Base-by-base conservation (phyloP, 2,113 vertebrate species). In the Podocnemis expansa region DNA sequence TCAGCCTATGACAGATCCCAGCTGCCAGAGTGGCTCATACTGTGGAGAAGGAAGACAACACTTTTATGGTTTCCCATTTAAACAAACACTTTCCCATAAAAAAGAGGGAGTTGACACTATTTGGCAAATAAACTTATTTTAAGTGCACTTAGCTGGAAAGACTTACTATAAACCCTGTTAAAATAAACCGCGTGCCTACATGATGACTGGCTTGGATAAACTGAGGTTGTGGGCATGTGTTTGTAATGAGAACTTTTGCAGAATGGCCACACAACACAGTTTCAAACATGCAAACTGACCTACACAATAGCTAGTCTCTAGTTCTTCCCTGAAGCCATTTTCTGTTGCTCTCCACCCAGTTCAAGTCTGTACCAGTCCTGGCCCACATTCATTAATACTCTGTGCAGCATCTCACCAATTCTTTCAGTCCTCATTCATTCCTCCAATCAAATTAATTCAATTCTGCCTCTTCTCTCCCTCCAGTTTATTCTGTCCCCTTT, bases 1-100 rank as follows among this genome's bases (percentile, higher is more conserved):
- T 95, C 86, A 89, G 25, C 43, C 88, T 93, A 0, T 82, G 88
- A 85, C 10, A 84, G 63, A 89, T 91, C 90, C 94, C 88, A 73
- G 81, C 29, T 54, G 27, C 27, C 87, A 13, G 78, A 41, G 24
- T 47, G 79, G 52, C 92, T 89, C 87, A n/a, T 13, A 45, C 76
- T 93, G 27, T 78, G 93, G 63, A 63, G 91, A 92, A 93, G 43
- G 84, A 85, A 94, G 54, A 22, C 41, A 84, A 56, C 70, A 58
- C 8, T 90, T 93, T n/a, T 85, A 81, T 93, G 47, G 29, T 27
- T 91, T 95, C 55, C 70, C 8, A 95, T 92, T 83, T 82, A 93
- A 95, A 95, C 38, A 92, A 94, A 8, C 52, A 67, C 34, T 85
- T 89, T 63, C 52, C 80, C 43, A 85, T 90, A 93, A 96, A 96